These are phyloP conservation scores for Hypolimnas misippus DNA, from an alignment of 2,888 invertebrate species.

Conservation along the genomic window DNA sequence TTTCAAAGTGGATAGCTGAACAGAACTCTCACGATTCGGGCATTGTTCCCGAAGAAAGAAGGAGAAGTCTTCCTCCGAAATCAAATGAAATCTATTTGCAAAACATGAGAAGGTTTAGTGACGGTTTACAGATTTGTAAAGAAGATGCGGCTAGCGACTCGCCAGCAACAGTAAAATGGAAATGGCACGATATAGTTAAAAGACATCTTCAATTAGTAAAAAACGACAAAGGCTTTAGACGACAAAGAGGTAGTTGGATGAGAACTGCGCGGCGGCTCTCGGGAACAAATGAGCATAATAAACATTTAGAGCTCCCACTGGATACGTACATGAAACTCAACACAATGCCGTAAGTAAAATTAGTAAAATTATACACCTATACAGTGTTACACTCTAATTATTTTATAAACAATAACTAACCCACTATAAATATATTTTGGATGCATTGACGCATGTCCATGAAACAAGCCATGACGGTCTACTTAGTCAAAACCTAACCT, in stretches of 20 bases:
- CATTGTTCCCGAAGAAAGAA: slow-evolving; percentile 74
- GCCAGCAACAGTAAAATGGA: slow-evolving; percentile 79
- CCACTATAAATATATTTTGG: slow-evolving; percentile 41
- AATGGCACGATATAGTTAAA: slow-evolving; percentile 82
- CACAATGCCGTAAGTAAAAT: slow-evolving; percentile 75
- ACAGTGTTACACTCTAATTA: slow-evolving; percentile 19
- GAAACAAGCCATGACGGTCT: slow-evolving; percentile 56
- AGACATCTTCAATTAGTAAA: slow-evolving; percentile 76
- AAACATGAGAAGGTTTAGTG: slow-evolving; percentile 80
- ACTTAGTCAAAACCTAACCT: slow-evolving; percentile 59
- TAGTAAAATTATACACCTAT: slow-evolving; percentile 1
- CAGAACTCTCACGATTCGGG: slow-evolving; percentile 76
- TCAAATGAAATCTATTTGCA: slow-evolving; percentile 79
- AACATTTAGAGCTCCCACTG: slow-evolving; percentile 63
- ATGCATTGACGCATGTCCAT: slow-evolving; percentile 52
- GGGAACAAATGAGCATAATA: slow-evolving; percentile 64
- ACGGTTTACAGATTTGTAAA: slow-evolving; percentile 79
- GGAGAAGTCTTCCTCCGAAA: slow-evolving; percentile 80
- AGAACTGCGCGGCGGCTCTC: slow-evolving; percentile 75
- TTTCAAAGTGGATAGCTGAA: slow-evolving; percentile 82
- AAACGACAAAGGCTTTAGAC: slow-evolving; percentile 76
- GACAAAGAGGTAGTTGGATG: slow-evolving; percentile 79
- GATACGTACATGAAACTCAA: slow-evolving; percentile 78
- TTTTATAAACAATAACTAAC: slow-evolving; percentile 22
- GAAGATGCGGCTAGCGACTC: slow-evolving; percentile 82